Evolutionary conservation across 1,140 invertebrate genomes (phyloP), one percentile per base, ranked within the genome.

Genomic region (Habropoda laboriosa): DNA sequence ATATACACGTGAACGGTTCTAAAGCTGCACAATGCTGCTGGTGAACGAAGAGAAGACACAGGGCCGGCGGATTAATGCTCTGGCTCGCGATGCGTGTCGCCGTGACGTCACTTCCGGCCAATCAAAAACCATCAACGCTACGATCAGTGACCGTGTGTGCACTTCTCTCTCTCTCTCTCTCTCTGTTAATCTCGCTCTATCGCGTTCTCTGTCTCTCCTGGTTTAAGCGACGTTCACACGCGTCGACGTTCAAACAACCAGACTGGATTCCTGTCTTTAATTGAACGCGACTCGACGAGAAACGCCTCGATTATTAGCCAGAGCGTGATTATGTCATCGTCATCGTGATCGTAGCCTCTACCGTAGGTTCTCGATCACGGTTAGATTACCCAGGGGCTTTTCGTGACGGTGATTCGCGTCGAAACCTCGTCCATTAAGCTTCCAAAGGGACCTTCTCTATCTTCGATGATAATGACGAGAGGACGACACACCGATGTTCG

Each of bases 51-150:
- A 81, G 73, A 67, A 80, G 77, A 81, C 55, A 63, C 61, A 80
- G 55, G 18, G 49, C n/a, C n/a, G n/a, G n/a, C 45, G 83, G 70
- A 82, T 83, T 83, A 81, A 79, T 77, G 79, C 75, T 82, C 77
- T 78, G 87, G 86, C 83, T 80, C 89, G 83, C 86, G 88, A 89
- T 90, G 90, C 89, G 83, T 81, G 85, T 86, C 86, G 85, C 85
- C 86, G 76, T 92, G 90, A 92, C 90, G 91, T 92, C 92, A 92
- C 91, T 92, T 92, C 92, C 92, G 92, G 90, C 87, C 91, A 92
- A 92, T 92, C 91, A 92, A 92, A 92, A 92, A 91, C 89, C 90
- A 92, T 92, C 91, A 92, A 87, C 89, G 89, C 86, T 72, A 75
- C 76, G 58, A 80, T 81, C 79, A 72, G 47, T 64, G 71, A 71